Evolutionary conservation across 2,888 invertebrate genomes (phyloP), one percentile per base, ranked within the genome.

Genomic region (Dasysyrphus albostriatus): DNA sequence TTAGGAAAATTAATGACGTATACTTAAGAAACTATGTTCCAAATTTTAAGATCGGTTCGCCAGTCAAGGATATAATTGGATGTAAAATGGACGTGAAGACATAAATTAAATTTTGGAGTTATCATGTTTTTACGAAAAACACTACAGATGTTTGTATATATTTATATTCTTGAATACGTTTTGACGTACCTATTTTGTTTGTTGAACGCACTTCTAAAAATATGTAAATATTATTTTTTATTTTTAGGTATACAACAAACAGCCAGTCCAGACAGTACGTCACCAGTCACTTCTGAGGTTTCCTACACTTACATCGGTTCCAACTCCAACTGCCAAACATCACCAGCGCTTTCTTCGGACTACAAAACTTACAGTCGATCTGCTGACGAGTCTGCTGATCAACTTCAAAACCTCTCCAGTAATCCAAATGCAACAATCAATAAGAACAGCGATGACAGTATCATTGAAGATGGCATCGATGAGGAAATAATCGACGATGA

Each of bases 251-350:
- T 91, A 49, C 93, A 96, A 47, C 96, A 96, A 90, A 95, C 96
- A 92, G 95, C 96, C 14, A 96, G 96, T 90, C 97, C 97, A 0
- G 97, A 97, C 91, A 97, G 97, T 90, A 97, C 97, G 12, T 97
- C 97, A 63, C 96, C 97, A 3, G 96, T 96, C n/a, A 95, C 95
- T 77, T 96, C 96, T 0, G 96, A 96, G 89, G 93, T 96, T 0
- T 95, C 95, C 0, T 95, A 94, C 82, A 92, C 93, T 29, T 91
- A 92, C 77, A 92, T 92, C 61, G 92, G 91, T 61, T 92, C 91
- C 39, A 54, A 51, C n/a, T 69, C 85, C 85, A 92, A 92, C 81
- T 91, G 92, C 89, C 91, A 92, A 89, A 91, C 92, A 32, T 91
- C 92, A 81, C 91, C 92, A 14, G 91, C 92, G 0, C 89, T 92